phyloP scores from a whole-genome alignment of 1,140 invertebrate genomes.

The Drosophila repletoides region DNA sequence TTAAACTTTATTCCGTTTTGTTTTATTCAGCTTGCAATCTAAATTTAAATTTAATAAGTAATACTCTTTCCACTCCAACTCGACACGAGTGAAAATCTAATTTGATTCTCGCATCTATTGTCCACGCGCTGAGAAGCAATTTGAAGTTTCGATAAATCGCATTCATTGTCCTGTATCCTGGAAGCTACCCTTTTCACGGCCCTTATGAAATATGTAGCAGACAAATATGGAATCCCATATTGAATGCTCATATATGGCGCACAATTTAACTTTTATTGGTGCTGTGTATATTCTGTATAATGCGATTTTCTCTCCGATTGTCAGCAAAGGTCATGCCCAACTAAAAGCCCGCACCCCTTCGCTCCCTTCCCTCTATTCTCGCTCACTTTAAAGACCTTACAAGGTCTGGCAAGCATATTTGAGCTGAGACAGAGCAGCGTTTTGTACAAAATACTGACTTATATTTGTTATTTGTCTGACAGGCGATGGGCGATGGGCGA shows the following conservation, averaged over 20 bases:
- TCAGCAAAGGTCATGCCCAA: constrained; percentile 67
- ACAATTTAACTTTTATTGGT: constrained; percentile 76
- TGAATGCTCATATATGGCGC: constrained; percentile 51
- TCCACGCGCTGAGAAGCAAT: constrained; percentile 18
- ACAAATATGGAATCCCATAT: constrained; percentile 77
- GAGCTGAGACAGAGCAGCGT: constrained; percentile 14
- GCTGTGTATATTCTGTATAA: constrained; percentile 54
- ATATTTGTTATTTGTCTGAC: constrained; percentile 64
- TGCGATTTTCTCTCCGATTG: constrained; percentile 70
- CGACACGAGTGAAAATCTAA: constrained; percentile 24
- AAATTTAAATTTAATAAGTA: constrained; percentile 14
- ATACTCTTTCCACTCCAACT: constrained; percentile 4
- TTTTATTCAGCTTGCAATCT: no score
- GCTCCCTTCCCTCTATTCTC: not conserved
- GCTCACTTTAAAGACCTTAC: constrained; percentile 19
- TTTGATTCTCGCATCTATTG: constrained; percentile 34
- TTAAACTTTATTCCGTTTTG: no score
- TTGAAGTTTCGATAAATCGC: constrained; percentile 40
- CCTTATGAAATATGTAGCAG: constrained; percentile 66
- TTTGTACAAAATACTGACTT: constrained; percentile 27
- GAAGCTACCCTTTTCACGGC: constrained; percentile 59
- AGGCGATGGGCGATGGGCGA: constrained; percentile 23
- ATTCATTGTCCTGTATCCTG: constrained; percentile 7
- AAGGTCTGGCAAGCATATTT: constrained; percentile 42
- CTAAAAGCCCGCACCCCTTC: not conserved